A percentile compares a stretch with the other conserved stretches of the same genome.
Evolutionary conservation across 2,113 vertebrate species (phyloP).

Genomic region (Oostethus manadensis): DNA sequence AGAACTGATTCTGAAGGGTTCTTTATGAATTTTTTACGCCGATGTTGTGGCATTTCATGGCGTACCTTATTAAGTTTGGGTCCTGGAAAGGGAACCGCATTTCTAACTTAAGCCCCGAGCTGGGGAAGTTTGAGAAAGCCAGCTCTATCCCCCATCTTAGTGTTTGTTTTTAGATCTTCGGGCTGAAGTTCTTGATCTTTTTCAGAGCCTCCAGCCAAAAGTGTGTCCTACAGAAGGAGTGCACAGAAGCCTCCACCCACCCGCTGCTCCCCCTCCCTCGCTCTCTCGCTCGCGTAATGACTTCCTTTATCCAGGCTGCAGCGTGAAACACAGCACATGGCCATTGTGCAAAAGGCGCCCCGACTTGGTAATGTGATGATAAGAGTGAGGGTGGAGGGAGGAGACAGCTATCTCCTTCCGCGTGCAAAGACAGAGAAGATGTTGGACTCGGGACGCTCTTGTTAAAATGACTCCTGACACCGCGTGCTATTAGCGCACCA

Average conservation of each 20-base stretch:
- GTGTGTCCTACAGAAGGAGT: constrained; percentile 16
- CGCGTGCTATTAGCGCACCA: constrained; percentile 54
- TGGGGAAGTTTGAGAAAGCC: too few relatives aligned
- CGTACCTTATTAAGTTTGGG: too few relatives aligned
- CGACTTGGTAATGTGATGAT: constrained; percentile 56
- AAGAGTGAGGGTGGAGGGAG: constrained; percentile 14
- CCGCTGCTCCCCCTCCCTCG: constrained; percentile 9
- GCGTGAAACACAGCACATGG: constrained; percentile 42
- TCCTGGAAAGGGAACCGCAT: too few relatives aligned
- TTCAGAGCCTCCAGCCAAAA: constrained; percentile 21
- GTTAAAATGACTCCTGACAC: constrained; percentile 65
- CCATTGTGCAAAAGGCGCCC: constrained; percentile 60
- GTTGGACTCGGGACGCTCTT: constrained; percentile 56
- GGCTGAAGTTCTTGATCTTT: constrained; percentile 5
- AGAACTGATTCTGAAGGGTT: too few relatives aligned
- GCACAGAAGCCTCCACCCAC: constrained; percentile 19
- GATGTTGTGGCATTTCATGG: too few relatives aligned
- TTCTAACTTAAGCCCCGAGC: too few relatives aligned
- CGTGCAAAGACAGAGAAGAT: constrained; percentile 48
- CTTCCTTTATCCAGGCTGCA: constrained; percentile 48
- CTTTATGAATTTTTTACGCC: too few relatives aligned
- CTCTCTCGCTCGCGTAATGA: constrained; percentile 53
- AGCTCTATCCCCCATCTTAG: too few relatives aligned
- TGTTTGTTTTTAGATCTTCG: background rate
- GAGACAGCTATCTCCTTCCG: constrained; percentile 33